Conservation (phyloP, 2,888 invertebrate species). For the Drosophila demipolita region DNA sequence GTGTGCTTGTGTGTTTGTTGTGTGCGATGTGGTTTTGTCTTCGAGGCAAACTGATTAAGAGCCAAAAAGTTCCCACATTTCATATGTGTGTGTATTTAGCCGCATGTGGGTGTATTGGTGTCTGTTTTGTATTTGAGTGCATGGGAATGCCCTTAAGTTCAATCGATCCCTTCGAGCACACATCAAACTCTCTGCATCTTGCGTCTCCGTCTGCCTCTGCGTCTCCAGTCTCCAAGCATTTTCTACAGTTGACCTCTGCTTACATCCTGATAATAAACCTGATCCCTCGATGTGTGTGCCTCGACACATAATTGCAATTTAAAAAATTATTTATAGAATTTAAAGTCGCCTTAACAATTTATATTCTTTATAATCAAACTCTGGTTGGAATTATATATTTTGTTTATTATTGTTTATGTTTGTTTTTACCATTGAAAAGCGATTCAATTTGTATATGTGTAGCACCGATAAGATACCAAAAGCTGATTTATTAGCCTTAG, state of each 20-base stretch:
- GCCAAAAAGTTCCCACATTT: conserved; percentile 69
- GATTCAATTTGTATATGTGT: neutral
- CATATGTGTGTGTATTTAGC: conserved; percentile 47
- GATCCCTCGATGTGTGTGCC: neutral
- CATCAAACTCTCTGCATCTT: conserved; percentile 43
- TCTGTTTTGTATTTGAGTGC: conserved; percentile 30
- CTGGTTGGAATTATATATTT: neutral
- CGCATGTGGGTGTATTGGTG: conserved; percentile 40
- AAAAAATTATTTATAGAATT: neutral
- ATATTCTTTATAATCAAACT: neutral
- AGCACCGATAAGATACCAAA: neutral
- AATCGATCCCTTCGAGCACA: conserved; percentile 60
- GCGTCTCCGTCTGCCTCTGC: conserved; percentile 40
- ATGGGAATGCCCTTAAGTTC: conserved; percentile 66
- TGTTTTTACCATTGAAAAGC: conserved; percentile 1
- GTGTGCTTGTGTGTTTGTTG: conserved; percentile 44
- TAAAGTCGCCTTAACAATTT: neutral
- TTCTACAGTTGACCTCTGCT: conserved; percentile 29
- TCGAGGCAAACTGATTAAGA: conserved; percentile 66
- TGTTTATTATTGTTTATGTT: neutral
- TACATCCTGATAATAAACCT: neutral
- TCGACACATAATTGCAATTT: conserved; percentile 4
- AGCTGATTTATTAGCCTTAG: neutral
- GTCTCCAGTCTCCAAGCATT: conserved; percentile 20
- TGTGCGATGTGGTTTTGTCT: conserved; percentile 61